phyloP scores from a whole-genome alignment of 92 coral and sea anemone genomes.

The Blastomussa wellsi region DNA sequence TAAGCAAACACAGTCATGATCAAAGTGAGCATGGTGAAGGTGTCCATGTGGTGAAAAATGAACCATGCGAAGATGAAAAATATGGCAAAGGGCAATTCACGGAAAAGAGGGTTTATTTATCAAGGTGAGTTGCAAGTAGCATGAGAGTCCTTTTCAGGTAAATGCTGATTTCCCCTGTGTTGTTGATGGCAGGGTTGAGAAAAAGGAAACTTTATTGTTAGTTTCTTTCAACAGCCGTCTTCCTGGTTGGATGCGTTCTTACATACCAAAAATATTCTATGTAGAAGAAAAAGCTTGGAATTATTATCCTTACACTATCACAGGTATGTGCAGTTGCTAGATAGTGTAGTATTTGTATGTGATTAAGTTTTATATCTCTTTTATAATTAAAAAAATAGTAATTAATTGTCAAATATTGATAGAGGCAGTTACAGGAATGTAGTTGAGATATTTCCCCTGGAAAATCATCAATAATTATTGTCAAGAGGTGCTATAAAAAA shows the following conservation, averaged over 20 bases:
- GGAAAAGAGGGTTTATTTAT: conserved; percentile 91
- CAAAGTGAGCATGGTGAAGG: conserved; percentile 97
- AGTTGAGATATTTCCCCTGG: too few relatives aligned
- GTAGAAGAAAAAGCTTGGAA: conserved; percentile 98
- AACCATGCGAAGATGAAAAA: conserved; percentile 85
- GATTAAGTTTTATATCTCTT: too few relatives aligned
- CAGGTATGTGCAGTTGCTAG: conserved; percentile 58
- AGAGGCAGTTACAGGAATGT: too few relatives aligned
- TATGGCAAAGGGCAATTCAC: conserved; percentile 91
- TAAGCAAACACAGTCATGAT: conserved; percentile 95
- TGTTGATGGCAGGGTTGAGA: background rate
- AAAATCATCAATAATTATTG: too few relatives aligned
- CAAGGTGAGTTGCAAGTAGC: conserved; percentile 64
- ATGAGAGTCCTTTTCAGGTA: background rate
- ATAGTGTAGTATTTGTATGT: too few relatives aligned
- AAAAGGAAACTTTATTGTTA: background rate
- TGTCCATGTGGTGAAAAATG: conserved; percentile 93
- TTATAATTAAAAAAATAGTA: too few relatives aligned
- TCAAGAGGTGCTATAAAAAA: too few relatives aligned
- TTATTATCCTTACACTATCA: conserved; percentile 91
- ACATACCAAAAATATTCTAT: conserved; percentile 93
- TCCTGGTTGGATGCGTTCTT: conserved; percentile 90
- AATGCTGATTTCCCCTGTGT: background rate
- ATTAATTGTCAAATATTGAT: too few relatives aligned
- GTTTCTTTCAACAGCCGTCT: conserved; percentile 64